Conservation (phyloP, 2,113 vertebrate species). For the Scomber japonicus region DNA sequence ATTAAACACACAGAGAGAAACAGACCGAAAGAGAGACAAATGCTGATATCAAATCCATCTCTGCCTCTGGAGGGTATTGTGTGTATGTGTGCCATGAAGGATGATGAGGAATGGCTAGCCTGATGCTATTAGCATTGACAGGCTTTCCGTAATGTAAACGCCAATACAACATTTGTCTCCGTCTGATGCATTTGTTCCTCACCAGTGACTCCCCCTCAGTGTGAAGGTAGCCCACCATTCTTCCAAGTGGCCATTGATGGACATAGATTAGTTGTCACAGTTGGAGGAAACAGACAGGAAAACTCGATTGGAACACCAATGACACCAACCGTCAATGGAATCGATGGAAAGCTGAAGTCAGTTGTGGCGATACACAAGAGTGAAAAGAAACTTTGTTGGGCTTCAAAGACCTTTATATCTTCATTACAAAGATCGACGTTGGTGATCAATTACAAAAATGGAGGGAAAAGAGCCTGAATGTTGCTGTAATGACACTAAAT, state of each 20-base stretch:
- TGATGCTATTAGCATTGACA: constrained; percentile 8
- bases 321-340: background rate
- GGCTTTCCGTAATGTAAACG: constrained; percentile 16
- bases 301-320: background rate
- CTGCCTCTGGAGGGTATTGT: background rate
- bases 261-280: constrained; percentile 12
- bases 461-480: background rate
- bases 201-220: constrained; percentile 7
- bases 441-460: constrained; percentile 6
- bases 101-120: background rate
- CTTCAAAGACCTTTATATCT: background rate
- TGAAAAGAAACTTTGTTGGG: background rate
- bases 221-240: background rate
- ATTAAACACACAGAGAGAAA: constrained; percentile 37
- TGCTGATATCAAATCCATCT: constrained; percentile 10
- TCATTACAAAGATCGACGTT: background rate
- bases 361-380: background rate
- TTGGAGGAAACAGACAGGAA: background rate
- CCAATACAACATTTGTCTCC: constrained; percentile 15
- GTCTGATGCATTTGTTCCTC: background rate
- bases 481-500: background rate
- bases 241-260: background rate
- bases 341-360: constrained; percentile 1
- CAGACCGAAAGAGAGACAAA: background rate
- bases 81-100: background rate